Base-by-base conservation (phyloP, 2,113 vertebrate genomes). In the Eretmochelys imbricata region DNA sequence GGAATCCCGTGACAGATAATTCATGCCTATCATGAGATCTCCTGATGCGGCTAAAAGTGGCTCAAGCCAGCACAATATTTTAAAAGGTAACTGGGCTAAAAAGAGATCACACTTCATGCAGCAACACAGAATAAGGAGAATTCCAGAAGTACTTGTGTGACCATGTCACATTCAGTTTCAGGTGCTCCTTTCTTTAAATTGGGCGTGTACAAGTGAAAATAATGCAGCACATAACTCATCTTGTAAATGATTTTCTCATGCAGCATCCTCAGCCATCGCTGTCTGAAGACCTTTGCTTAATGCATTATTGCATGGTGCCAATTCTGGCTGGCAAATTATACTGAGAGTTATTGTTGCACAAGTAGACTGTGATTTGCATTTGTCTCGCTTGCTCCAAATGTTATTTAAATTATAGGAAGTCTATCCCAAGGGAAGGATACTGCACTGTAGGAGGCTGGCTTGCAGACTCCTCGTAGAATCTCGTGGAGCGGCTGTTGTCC, bases 211-310 rank as follows among this genome's bases (percentile, higher is more conserved):
- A 57, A 95, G 78, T 0, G 0, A 91, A 88, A 91, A 25, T 54
- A 91, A 97, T 59, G 9, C 5, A 87, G 79, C 93, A 38, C 94
- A 55, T 2, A 93, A 86, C 51, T 65, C 0, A 0, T 69, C 69
- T 50, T 3, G 1, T 42, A 79, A 91, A 20, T 2, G 22, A 27
- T 48, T 84, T 72, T 80, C 48, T 80, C 84, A 19, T 35, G 86
- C 93, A 65, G 91, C 80, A 55, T 4, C 62, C 93, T 38, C 55
- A 13, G 42, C 89, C 49, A 3, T 25, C 0, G 8, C 88, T 87
- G 85, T 87, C 84, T 87, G 94, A 82, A 80, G 91, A 83, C 12
- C 75, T 93, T 87, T 89, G 92, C 90, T 93, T 90, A 4, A 16
- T 8, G 57, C 91, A 46, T 87, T 50, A 2, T 85, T 89, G 89